Evolutionary conservation across 2,113 vertebrate genomes (phyloP).

Genomic region (Geococcyx californianus): DNA sequence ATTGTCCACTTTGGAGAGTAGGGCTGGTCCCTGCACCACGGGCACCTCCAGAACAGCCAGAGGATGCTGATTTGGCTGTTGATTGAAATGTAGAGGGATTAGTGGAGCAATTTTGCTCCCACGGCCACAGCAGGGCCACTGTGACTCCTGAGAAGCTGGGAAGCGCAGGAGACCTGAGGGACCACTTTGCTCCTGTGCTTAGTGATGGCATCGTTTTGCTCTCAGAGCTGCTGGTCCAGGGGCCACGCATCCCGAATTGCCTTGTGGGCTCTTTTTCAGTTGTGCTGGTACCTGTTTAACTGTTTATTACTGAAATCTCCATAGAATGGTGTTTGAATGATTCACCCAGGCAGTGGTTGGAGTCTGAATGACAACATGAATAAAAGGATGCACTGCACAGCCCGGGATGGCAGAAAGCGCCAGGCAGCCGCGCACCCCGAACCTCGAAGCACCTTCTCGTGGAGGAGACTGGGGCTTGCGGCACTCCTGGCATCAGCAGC

Average conservation of each 20-base stretch:
- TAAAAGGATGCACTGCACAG: fast-evolving
- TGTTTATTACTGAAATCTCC: neutral
- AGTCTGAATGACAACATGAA: neutral
- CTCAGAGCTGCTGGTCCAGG: neutral
- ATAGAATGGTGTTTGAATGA: neutral
- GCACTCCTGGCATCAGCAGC: neutral
- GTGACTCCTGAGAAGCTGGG: neutral
- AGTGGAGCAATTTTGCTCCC: neutral
- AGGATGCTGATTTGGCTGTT: neutral
- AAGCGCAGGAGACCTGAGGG: neutral
- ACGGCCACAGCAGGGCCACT: fast-evolving
- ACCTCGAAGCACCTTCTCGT: fast-evolving
- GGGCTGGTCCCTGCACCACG: neutral
- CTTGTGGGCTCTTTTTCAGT: neutral
- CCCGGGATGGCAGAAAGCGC: neutral
- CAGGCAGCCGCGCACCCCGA: neutral
- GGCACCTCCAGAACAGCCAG: neutral
- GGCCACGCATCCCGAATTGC: neutral
- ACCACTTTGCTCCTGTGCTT: neutral
- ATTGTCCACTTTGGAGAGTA: neutral
- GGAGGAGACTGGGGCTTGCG: neutral
- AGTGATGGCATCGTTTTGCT: neutral
- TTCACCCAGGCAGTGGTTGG: fast-evolving
- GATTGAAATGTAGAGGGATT: neutral
- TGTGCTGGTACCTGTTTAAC: too few relatives aligned